phyloP scores from a whole-genome alignment of 1,140 invertebrate genomes.

The Heliconius hermathena region DNA sequence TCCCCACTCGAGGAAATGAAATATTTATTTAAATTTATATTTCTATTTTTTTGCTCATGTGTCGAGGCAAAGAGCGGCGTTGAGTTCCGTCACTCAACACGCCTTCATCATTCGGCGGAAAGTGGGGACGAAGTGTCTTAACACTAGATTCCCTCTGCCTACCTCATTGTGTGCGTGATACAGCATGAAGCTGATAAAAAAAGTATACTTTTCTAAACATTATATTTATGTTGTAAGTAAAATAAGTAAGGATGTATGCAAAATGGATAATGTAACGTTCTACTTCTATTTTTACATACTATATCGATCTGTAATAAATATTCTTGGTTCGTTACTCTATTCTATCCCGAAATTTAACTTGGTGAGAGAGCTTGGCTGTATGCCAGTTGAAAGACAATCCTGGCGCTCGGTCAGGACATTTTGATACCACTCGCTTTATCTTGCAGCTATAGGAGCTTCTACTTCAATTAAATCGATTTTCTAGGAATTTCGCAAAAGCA shows the following conservation, averaged over 20 bases:
- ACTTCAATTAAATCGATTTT: slow-evolving; percentile 53
- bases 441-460: slow-evolving; percentile 49
- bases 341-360: slow-evolving; percentile 40
- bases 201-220: not conserved
- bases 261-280: not conserved
- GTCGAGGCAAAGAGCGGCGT: too few relatives aligned
- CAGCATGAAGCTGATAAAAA: too few relatives aligned
- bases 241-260: not conserved
- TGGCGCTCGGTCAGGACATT: slow-evolving; percentile 66
- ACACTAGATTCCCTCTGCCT: too few relatives aligned
- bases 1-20: too few relatives aligned
- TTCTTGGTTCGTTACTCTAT: slow-evolving; percentile 31
- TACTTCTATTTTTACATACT: not conserved
- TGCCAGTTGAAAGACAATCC: slow-evolving; percentile 68
- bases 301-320: slow-evolving; percentile 31
- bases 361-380: slow-evolving; percentile 49
- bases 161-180: too few relatives aligned
- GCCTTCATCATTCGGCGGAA: too few relatives aligned
- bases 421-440: slow-evolving; percentile 62
- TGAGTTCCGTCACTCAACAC: too few relatives aligned
- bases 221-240: not conserved
- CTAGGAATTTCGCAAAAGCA: slow-evolving; percentile 37
- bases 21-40: too few relatives aligned
- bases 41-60: too few relatives aligned
- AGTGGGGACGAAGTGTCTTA: too few relatives aligned